Evolutionary conservation across 2,797 vertebrate species (phyloP).

Genomic region (Taenioides sp.): DNA sequence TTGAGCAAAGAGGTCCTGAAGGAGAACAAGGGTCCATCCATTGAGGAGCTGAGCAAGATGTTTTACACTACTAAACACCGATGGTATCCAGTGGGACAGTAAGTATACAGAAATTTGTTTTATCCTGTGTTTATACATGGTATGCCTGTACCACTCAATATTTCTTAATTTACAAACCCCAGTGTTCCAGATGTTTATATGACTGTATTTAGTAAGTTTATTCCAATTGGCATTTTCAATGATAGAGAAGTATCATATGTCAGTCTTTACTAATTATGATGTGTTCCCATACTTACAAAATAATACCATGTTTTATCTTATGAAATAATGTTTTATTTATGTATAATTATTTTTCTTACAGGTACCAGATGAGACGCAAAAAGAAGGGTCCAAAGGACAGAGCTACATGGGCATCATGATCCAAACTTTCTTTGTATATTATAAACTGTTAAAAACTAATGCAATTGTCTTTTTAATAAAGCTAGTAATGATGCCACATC

Average conservation of each 20-base stretch:
- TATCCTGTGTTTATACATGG: neutral
- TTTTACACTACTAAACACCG: conserved; percentile 95
- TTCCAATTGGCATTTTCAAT: neutral
- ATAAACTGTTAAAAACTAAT: conserved; percentile 57
- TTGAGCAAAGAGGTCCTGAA: conserved; percentile 73
- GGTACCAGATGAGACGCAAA: conserved; percentile 87
- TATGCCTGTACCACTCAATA: neutral
- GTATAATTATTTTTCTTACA: conserved; percentile 38
- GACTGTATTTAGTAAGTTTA: neutral
- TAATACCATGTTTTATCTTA: neutral
- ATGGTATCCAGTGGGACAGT: conserved; percentile 95
- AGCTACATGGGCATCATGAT: conserved; percentile 30
- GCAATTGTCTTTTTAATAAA: conserved; percentile 18
- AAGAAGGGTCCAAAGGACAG: conserved; percentile 87
- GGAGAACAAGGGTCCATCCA: conserved; percentile 74
- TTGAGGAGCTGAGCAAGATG: conserved; percentile 94
- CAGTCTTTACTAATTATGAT: neutral
- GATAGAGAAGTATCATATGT: neutral
- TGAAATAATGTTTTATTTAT: neutral
- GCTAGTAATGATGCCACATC: neutral
- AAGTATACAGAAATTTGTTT: conserved; percentile 64
- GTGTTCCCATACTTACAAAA: neutral
- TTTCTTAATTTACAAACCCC: neutral
- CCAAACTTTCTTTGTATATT: conserved; percentile 47
- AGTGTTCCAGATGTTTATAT: neutral